Evolutionary conservation across 2,888 invertebrate species (phyloP), one percentile per base, ranked within the genome.

Genomic region (Tetranychus piercei): DNA sequence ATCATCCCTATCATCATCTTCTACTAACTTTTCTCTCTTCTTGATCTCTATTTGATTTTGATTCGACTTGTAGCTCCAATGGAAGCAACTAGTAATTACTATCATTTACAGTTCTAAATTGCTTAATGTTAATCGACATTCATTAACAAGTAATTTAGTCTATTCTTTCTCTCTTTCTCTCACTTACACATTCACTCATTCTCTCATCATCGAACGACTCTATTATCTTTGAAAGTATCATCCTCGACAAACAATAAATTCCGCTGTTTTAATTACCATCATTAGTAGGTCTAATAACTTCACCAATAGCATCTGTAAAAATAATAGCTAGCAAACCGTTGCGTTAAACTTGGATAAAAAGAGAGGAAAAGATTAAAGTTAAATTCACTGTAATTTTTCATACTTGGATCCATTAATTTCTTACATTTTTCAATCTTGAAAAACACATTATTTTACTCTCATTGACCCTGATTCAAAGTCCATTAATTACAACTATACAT

Each of bases 1-100:
- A 55, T 55, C 55, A 55, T 55, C 55, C 11, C 15, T 15, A 15
- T 15, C 15, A 9, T 55, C 55, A 15, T n/a, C n/a, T n/a, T 23
- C 69, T 69, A n/a, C 9, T 69, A 9, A 11, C 69, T 69, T 34
- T n/a, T 69, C 69, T 69, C 69, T 69, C 22, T 20, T n/a, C n/a
- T n/a, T 23, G 22, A 23, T 69, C 22, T 69, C 69, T 23, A 20
- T 55, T 55, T 55, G 55, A 55, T 55, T 55, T 55, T 15, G 55
- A 55, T 15, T 55, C 55, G 55, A 55, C 55, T 55, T 34, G 34
- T 34, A 34, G 34, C 34, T 34, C 55, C 15, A 15, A 55, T 55
- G 55, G 55, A 55, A 55, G 55, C 15, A 9, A 55, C 55, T n/a
- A 20, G 1, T 20, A 69, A 23, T 69, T 20, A 11, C n/a, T 20